These are phyloP conservation scores for Coenobita brevimanus DNA, from an alignment of 1,140 invertebrate species.

Conservation along the genomic window DNA sequence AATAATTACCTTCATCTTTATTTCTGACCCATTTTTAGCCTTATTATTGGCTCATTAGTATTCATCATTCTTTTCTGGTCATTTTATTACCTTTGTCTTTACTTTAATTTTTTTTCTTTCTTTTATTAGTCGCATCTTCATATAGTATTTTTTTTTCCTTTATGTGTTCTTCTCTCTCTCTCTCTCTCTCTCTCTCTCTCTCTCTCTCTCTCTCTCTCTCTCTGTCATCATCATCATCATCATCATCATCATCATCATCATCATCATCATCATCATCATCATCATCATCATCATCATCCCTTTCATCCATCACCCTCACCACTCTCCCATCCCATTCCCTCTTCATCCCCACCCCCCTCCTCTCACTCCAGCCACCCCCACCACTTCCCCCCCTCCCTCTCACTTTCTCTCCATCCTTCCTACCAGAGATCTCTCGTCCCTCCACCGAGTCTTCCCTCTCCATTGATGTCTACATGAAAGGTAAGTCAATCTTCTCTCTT, in stretches of 20 bases:
- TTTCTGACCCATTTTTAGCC: too few species aligned
- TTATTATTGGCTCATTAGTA: too few species aligned
- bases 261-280: too few species aligned
- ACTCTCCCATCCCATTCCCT: background rate
- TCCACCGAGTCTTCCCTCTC: constrained; percentile 43
- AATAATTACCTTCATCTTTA: too few species aligned
- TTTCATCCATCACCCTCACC: background rate
- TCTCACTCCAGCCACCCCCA: background rate
- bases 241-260: background rate
- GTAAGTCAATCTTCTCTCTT: constrained; percentile 10
- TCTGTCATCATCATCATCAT: background rate
- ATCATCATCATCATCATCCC: background rate
- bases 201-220: constrained; percentile 25
- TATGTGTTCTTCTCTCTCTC: too few species aligned
- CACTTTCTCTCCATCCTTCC: background rate
- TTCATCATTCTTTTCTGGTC: background rate
- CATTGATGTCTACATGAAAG: constrained; percentile 31
- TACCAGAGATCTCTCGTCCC: constrained; percentile 46
- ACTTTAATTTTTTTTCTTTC: background rate
- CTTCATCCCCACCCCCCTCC: background rate
- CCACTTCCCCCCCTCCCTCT: background rate
- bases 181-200: constrained; percentile 6
- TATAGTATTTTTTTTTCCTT: too few species aligned
- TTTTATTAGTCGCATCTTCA: too few species aligned
- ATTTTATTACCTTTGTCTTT: background rate